Evolutionary conservation across 2,797 vertebrate species (phyloP), one percentile per base, ranked within the genome.

Genomic region (Rhinogobio ventralis): DNA sequence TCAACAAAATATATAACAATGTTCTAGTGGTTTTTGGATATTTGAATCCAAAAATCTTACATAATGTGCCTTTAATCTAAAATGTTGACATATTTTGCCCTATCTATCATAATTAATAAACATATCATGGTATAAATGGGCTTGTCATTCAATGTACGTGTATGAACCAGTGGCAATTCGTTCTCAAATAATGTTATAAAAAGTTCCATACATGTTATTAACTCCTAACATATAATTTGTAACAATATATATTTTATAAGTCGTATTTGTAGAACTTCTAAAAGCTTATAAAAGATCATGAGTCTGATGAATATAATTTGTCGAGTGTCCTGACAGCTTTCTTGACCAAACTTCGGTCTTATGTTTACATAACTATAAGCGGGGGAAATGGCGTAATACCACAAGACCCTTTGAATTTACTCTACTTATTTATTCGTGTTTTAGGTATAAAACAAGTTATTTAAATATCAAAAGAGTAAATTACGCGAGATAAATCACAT

Each of bases 401-500:
- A 28, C n/a, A 7, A 57, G n/a, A 45, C 23, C 6, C 11, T 4
- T 57, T 42, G 7, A 9, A 25, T 75, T 53, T 14, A 8, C 6
- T 28, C 15, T 20, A 53, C 23, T 25, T 11, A 57, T 30, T 42
- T 28, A 17, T 67, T 42, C 7, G 15, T 78, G 25, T 33, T 78
- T 33, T 8, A 14, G 1, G 23, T 42, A 28, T 30, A 39, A 23
- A 73, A 42, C 0, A n/a, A n/a, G 64, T 25, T 36, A 57, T 60
- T 53, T 68, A n/a, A 67, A 76, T 55, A 79, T 66, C 13, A 80
- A 64, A 62, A 53, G 53, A 60, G 62, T 68, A 74, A 60, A 68
- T 69, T 55, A 9, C 15, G 20, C 19, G 17, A 66, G 25, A 71
- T 73, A 62, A 77, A 60, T 62, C 71, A 23, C 20, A 55, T 36